phyloP scores from a whole-genome alignment of 2,888 invertebrate genomes.

The Galeopsomyia nigrocyanea region DNA sequence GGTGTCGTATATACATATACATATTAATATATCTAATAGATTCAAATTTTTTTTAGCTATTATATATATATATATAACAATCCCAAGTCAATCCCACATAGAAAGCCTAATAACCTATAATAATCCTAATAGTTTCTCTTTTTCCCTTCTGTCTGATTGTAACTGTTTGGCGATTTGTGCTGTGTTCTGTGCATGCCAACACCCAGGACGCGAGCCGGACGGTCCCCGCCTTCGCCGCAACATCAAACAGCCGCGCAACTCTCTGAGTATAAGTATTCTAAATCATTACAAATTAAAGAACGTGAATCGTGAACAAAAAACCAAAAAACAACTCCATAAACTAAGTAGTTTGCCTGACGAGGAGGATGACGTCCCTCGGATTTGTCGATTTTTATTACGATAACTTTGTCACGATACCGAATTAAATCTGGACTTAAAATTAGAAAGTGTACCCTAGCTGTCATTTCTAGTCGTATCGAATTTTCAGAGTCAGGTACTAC shows the following conservation, averaged over 20 bases:
- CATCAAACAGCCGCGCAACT: constrained; percentile 68
- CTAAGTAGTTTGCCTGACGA: constrained; percentile 23
- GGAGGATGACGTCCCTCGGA: constrained; percentile 33
- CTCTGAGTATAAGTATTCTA: constrained; percentile 68
- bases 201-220: constrained; percentile 68
- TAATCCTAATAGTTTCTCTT: constrained; percentile 34
- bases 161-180: constrained; percentile 68
- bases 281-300: constrained; percentile 46
- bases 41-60: constrained; percentile 19
- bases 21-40: constrained; percentile 15
- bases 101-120: constrained; percentile 3
- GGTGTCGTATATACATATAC: constrained; percentile 24
- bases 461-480: too few species aligned
- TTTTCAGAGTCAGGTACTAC: not conserved
- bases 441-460: too few species aligned
- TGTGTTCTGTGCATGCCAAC: constrained; percentile 68
- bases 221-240: constrained; percentile 68
- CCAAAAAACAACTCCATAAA: constrained; percentile 18
- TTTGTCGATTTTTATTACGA: not conserved
- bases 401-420: not conserved
- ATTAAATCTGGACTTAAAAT: too few species aligned
- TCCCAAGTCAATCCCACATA: not conserved
- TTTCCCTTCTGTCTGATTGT: constrained; percentile 59
- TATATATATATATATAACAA: not conserved
- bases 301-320: constrained; percentile 1